Evolutionary conservation across 2,113 vertebrate genomes (phyloP).

Genomic region (Limanda limanda): DNA sequence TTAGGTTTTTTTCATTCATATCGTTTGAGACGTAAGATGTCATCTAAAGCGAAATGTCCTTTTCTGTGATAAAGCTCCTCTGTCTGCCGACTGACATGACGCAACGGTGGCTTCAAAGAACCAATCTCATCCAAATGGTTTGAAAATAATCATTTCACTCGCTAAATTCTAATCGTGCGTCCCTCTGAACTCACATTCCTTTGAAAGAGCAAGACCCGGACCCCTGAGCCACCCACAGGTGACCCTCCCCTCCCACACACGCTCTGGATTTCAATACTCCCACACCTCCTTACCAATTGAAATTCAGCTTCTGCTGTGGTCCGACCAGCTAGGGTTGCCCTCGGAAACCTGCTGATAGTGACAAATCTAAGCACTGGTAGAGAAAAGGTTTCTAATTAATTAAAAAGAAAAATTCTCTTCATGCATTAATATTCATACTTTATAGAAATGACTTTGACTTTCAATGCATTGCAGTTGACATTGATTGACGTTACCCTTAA

Average conservation of each 20-base stretch:
- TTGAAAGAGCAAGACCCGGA: slow-evolving; percentile 11
- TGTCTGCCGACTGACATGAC: neutral
- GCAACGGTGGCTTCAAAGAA: neutral
- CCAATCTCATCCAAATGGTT: neutral
- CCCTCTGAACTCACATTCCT: neutral
- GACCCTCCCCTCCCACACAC: slow-evolving; percentile 21
- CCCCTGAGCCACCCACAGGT: neutral
- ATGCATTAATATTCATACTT: slow-evolving; percentile 1
- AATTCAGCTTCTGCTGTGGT: slow-evolving; percentile 20
- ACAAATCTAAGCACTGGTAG: neutral
- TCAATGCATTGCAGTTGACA: neutral
- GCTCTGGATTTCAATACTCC: slow-evolving; percentile 16
- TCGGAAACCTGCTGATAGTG: slow-evolving; percentile 24
- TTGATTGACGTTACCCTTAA: neutral
- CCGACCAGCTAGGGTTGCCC: neutral
- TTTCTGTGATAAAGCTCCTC: neutral
- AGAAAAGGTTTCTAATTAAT: slow-evolving; percentile 4
- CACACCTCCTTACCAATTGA: slow-evolving; percentile 9
- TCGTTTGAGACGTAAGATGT: slow-evolving; percentile 31
- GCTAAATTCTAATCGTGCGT: neutral
- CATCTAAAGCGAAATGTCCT: slow-evolving; percentile 2
- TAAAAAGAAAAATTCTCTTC: neutral
- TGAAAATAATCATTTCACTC: slow-evolving; percentile 5
- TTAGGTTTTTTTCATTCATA: neutral
- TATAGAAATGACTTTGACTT: neutral